These are phyloP conservation scores for Oreonectes daqikongensis DNA, from an alignment of 2,797 vertebrate species.

Conservation along the genomic window DNA sequence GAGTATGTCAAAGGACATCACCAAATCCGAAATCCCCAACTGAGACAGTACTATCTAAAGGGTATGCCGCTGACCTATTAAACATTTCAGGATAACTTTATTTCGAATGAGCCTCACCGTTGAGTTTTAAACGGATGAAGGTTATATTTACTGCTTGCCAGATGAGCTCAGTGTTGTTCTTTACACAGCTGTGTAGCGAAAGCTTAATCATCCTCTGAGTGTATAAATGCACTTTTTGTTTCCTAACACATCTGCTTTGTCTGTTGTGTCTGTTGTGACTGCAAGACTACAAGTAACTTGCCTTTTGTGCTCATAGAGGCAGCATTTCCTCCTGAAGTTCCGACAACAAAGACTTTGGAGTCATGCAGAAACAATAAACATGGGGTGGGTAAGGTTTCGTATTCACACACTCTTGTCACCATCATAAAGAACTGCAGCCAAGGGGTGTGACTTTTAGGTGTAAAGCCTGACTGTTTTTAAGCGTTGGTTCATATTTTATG, in stretches of 20 bases:
- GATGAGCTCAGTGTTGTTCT: neutral
- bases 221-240: neutral
- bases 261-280: neutral
- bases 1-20: conserved; percentile 57
- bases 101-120: neutral
- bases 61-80: conserved; percentile 61
- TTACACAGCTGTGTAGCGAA: neutral
- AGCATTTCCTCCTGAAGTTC: conserved; percentile 41
- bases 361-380: conserved; percentile 24
- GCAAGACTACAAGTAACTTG: neutral
- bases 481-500: neutral
- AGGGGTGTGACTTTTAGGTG: neutral
- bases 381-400: conserved; percentile 37
- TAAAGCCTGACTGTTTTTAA: neutral
- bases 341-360: conserved; percentile 21
- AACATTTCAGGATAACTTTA: neutral
- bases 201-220: neutral
- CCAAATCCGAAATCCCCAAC: conserved; percentile 81
- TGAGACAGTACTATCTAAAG: conserved; percentile 81
- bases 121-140: neutral
- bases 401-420: neutral
- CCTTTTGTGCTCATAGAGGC: conserved; percentile 46
- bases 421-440: neutral
- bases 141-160: neutral
- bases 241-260: conserved; percentile 10